A percentile compares a stretch with the other conserved stretches of the same genome.
Evolutionary conservation across 2,888 invertebrate genomes (phyloP).

Genomic region (Dasypogon diadema): DNA sequence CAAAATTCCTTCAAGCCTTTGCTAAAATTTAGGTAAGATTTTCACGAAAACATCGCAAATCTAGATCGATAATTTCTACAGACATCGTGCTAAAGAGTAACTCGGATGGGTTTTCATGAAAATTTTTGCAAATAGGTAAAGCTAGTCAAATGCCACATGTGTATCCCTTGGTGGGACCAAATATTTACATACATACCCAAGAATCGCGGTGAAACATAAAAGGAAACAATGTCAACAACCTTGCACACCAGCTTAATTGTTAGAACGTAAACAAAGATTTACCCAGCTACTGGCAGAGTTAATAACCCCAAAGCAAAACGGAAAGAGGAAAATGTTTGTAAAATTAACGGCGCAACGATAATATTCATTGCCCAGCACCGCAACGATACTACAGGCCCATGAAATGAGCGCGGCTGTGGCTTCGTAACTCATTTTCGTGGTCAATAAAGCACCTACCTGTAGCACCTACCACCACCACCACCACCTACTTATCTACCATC

Average conservation of each 20-base stretch:
- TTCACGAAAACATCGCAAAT: too few relatives aligned
- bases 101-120: too few relatives aligned
- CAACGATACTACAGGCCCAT: neutral
- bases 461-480: neutral
- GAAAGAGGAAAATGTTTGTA: slow-evolving; percentile 1
- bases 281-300: neutral
- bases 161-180: too few relatives aligned
- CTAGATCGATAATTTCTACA: too few relatives aligned
- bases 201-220: neutral
- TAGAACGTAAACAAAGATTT: slow-evolving; percentile 4
- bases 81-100: too few relatives aligned
- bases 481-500: neutral
- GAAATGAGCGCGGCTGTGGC: neutral
- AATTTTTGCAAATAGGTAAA: too few relatives aligned
- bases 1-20: too few relatives aligned
- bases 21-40: too few relatives aligned
- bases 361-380: neutral
- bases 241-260: neutral
- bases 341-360: neutral
- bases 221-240: slow-evolving; percentile 5
- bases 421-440: slow-evolving; percentile 17
- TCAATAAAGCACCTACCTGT: slow-evolving; percentile 20
- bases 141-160: too few relatives aligned
- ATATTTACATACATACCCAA: too few relatives aligned
- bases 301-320: neutral